Percentiles rank a stretch among this genome's conserved stretches.
Conservation (phyloP, 2,888 invertebrate species). For the Agonopterix arenella region DNA sequence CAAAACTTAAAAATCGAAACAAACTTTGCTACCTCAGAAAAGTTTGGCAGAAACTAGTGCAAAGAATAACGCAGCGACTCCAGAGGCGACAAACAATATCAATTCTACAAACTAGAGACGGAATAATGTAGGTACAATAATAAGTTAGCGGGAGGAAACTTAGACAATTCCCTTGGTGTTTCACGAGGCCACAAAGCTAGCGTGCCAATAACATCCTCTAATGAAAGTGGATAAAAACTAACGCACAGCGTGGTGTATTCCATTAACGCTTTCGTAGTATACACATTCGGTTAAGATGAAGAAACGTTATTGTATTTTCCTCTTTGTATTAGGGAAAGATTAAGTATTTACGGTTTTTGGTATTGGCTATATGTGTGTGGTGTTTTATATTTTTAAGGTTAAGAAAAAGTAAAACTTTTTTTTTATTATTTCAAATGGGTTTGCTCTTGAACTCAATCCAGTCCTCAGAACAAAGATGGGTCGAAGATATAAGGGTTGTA, state of each 20-base stretch:
- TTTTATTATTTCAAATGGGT: too few species aligned
- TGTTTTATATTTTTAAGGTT: too few species aligned
- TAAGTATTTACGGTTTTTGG: too few species aligned
- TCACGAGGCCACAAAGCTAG: slow-evolving; percentile 14
- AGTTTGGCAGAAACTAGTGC: not conserved
- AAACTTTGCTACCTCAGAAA: not conserved
- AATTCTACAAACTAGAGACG: not conserved
- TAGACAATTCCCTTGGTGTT: slow-evolving; percentile 21
- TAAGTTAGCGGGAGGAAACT: slow-evolving; percentile 11
- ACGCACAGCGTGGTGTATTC: slow-evolving; percentile 21
- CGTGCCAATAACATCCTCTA: slow-evolving; percentile 37
- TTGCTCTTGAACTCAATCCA: too few species aligned
- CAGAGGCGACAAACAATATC: slow-evolving; percentile 5
- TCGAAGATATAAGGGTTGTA: too few species aligned
- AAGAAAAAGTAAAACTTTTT: too few species aligned
- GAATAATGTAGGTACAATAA: not conserved
- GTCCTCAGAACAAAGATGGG: too few species aligned
- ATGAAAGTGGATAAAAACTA: slow-evolving; percentile 49
- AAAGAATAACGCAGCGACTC: not conserved
- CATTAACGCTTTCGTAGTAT: slow-evolving; percentile 19
- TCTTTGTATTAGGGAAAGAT: not conserved
- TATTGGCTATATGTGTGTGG: too few species aligned
- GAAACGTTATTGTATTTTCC: not conserved
- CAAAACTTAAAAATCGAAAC: too few species aligned
- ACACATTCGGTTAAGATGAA: slow-evolving; percentile 16